Evolutionary conservation across 2,888 invertebrate species (phyloP), one percentile per base, ranked within the genome.

Genomic region (Dasysyrphus albostriatus): DNA sequence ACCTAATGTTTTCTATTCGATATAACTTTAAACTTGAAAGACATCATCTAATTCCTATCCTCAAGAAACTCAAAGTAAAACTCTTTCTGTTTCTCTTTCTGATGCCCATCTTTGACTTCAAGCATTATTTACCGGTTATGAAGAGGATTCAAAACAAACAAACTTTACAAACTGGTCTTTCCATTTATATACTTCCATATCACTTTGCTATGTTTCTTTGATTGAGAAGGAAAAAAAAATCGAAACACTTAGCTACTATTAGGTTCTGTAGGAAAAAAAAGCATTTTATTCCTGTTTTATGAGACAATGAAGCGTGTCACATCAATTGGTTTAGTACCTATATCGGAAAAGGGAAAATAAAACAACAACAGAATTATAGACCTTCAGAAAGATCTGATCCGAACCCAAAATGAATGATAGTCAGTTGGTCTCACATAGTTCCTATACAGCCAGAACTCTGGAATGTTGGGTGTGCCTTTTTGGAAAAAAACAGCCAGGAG

Each of bases 241-340:
- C 58, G 1, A 58, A 58, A 9, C 16, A 58, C 37, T 59, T 59
- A 37, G 14, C 24, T 42, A n/a, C 12, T 32, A 24, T 7, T 32
- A 5, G 32, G 12, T 49, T 34, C 65, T 34, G 10, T 49, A 34
- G 12, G 24, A 29, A 56, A n/a, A 47, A 32, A 32, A n/a, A 65
- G 16, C 58, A 37, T 67, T 67, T 32, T 34, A 47, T 44, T 49
- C 79, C 58, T 58, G 63, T 42, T 61, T 37, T 49, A 49, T 59
- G 10, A 42, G 59, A 73, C 67, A 54, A 74, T 74, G 56, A 83
- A 83, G 83, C 67, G 74, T 83, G 83, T 83, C 79, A 69, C 83
- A 74, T 74, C 69, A 72, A 61, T 79, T 73, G 76, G 63, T 12
- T 14, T 19, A n/a, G 39, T 56, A 82, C 69, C 47, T 24, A 2